Evolutionary conservation across 2,797 vertebrate genomes (phyloP).

Genomic region (Thunnus albacares): DNA sequence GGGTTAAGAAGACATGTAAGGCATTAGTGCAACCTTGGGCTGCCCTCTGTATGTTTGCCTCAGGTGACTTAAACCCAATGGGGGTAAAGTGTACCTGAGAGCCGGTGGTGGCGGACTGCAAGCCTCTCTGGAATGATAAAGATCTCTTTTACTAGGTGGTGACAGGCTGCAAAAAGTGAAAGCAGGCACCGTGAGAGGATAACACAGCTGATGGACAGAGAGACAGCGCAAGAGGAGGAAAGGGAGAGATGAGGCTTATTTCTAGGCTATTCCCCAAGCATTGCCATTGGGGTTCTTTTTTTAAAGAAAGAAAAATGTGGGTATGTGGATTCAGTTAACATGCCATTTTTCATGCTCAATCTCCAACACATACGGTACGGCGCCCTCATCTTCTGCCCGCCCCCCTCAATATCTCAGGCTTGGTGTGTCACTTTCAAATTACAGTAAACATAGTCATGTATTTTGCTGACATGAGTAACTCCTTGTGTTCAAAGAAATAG

Average conservation of each 20-base stretch:
- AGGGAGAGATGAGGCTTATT: conserved; percentile 26
- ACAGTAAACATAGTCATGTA: background rate
- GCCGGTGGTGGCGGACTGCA: conserved; percentile 86
- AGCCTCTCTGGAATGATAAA: conserved; percentile 92
- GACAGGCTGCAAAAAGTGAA: conserved; percentile 90
- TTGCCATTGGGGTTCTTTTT: conserved; percentile 52
- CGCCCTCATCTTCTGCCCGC: conserved; percentile 9
- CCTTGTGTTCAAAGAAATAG: background rate
- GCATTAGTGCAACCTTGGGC: conserved; percentile 84
- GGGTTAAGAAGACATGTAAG: conserved; percentile 78
- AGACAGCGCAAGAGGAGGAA: conserved; percentile 58
- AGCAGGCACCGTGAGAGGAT: conserved; percentile 87
- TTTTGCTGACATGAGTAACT: background rate
- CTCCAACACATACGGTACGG: conserved; percentile 48
- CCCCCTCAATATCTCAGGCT: background rate
- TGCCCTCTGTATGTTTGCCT: conserved; percentile 81
- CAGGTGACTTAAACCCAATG: conserved; percentile 82
- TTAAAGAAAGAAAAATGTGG: conserved; percentile 31
- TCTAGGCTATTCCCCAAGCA: conserved; percentile 18
- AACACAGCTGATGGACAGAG: conserved; percentile 80
- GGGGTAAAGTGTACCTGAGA: conserved; percentile 89
- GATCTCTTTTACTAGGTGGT: conserved; percentile 92
- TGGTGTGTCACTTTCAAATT: background rate
- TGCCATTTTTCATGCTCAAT: conserved; percentile 43
- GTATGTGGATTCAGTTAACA: conserved; percentile 31